phyloP scores from a whole-genome alignment of 2,113 vertebrate genomes.

The Epinephelus lanceolatus region DNA sequence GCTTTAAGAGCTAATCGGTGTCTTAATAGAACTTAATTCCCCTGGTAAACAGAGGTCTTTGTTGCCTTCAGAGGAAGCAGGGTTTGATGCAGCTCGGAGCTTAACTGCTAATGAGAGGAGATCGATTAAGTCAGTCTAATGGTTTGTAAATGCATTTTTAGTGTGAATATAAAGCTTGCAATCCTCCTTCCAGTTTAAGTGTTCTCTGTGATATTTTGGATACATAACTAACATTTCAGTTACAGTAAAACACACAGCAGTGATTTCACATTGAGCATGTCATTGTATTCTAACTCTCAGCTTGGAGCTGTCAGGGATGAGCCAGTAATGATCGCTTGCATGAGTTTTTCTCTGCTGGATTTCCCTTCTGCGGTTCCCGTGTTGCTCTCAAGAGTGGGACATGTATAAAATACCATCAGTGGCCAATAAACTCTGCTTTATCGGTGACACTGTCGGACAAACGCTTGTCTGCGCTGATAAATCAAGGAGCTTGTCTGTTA shows the following conservation, averaged over 20 bases:
- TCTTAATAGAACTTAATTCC: not conserved
- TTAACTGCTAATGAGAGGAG: not conserved
- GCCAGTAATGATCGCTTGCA: not conserved
- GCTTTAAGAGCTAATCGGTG: not conserved
- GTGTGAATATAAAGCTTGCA: not conserved
- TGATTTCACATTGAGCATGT: slow-evolving; percentile 5
- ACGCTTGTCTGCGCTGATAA: slow-evolving; percentile 27
- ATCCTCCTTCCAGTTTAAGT: not conserved
- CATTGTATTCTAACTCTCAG: not conserved
- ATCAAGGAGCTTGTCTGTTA: slow-evolving; percentile 25
- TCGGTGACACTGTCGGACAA: slow-evolving; percentile 47
- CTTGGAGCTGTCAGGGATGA: not conserved
- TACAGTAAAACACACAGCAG: slow-evolving; percentile 4
- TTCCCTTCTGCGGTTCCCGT: not conserved
- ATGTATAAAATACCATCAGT: slow-evolving; percentile 15
- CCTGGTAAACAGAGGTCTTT: not conserved
- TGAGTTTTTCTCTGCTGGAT: slow-evolving; percentile 41
- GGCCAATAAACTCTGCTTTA: slow-evolving; percentile 14
- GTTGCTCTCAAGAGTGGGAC: slow-evolving; percentile 5
- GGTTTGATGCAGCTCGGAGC: not conserved
- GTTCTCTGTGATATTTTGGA: not conserved
- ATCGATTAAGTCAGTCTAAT: slow-evolving; percentile 4
- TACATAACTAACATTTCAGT: slow-evolving; percentile 2
- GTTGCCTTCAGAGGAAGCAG: not conserved
- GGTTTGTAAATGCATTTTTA: not conserved